phyloP scores from a whole-genome alignment of 2,113 vertebrate genomes.

The Dendrocopos noguchii region DNA sequence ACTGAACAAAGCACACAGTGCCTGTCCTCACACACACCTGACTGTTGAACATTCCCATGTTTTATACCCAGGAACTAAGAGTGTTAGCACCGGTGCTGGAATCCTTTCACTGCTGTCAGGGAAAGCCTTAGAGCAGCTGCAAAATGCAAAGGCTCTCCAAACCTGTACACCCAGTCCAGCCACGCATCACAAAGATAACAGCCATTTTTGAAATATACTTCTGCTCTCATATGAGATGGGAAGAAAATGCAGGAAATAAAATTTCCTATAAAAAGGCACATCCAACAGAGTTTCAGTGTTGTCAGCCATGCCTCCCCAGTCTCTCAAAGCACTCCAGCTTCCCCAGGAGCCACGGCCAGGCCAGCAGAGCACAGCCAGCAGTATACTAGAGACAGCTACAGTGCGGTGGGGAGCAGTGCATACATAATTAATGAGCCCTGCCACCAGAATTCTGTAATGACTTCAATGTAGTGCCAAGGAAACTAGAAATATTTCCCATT shows the following conservation, averaged over 20 bases:
- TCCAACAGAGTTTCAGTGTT: not conserved
- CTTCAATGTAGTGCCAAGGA: not conserved
- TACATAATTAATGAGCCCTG: not conserved
- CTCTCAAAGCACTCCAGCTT: not conserved
- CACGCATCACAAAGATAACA: not conserved
- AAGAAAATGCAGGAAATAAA: not conserved
- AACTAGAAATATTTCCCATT: not conserved
- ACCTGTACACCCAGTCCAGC: not conserved
- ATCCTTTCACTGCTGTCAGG: accelerated
- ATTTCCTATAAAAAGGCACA: not conserved
- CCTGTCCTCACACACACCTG: not conserved
- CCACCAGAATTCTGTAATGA: not conserved
- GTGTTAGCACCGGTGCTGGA: accelerated
- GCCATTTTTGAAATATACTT: not conserved
- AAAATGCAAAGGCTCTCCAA: not conserved
- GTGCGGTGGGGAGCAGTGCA: accelerated
- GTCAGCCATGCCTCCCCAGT: accelerated
- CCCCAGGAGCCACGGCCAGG: accelerated
- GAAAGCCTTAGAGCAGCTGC: not conserved
- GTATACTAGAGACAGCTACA: not conserved
- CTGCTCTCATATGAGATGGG: accelerated
- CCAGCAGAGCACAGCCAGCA: not conserved
- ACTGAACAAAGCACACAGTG: accelerated
- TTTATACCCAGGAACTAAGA: accelerated
- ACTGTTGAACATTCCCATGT: not conserved